Evolutionary conservation across 2,797 vertebrate genomes (phyloP).

Genomic region (Pyrocephalus nanus): DNA sequence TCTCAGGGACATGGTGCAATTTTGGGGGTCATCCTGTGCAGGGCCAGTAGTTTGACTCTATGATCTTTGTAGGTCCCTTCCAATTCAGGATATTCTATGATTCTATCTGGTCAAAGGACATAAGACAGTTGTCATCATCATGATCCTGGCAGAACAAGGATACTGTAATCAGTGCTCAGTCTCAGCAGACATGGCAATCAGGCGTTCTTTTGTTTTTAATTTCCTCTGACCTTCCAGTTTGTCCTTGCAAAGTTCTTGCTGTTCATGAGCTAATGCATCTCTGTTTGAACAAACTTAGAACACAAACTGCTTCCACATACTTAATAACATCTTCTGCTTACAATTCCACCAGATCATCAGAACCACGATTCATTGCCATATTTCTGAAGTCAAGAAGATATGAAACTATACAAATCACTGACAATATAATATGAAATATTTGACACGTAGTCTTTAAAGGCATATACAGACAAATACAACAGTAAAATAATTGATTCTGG

Average conservation of each 20-base stretch:
- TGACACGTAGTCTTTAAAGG: not conserved
- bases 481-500: not conserved
- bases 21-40: not conserved
- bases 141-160: not conserved
- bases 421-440: not conserved
- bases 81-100: not conserved
- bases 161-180: not conserved
- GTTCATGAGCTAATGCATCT: not conserved
- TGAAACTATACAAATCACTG: not conserved
- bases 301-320: not conserved
- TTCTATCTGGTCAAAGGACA: not conserved
- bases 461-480: not conserved
- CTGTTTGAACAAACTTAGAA: constrained; percentile 19
- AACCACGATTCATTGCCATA: not conserved
- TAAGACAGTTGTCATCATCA: not conserved
- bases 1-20: not conserved
- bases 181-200: not conserved
- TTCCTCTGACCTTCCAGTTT: constrained; percentile 24
- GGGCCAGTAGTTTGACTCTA: not conserved
- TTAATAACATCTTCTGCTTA: not conserved
- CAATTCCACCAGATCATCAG: not conserved
- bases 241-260: not conserved
- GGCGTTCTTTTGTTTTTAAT: not conserved
- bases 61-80: not conserved
- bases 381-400: not conserved